phyloP scores from a whole-genome alignment of 2,888 invertebrate species.

The Apotomis capreana region DNA sequence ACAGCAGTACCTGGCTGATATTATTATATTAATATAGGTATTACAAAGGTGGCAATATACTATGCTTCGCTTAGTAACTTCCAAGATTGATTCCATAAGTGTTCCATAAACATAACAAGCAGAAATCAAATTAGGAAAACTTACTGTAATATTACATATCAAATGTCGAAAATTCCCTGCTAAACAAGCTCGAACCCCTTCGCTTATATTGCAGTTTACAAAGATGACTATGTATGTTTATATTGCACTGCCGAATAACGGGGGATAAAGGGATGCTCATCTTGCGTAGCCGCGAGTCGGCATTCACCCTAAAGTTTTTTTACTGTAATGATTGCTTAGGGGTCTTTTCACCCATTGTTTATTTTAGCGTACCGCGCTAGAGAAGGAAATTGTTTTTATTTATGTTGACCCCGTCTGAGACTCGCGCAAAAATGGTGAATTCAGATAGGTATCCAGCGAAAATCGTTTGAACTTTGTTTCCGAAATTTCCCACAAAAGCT shows the following conservation, averaged over 20 bases:
- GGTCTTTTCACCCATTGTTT: slow-evolving; percentile 70
- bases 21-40: too few relatives aligned
- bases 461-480: slow-evolving; percentile 9
- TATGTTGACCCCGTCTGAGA: slow-evolving; percentile 30
- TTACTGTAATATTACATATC: neutral
- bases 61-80: neutral
- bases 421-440: slow-evolving; percentile 9
- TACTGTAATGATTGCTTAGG: slow-evolving; percentile 67
- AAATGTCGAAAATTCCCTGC: neutral
- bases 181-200: slow-evolving; percentile 11
- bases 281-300: slow-evolving; percentile 51
- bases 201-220: slow-evolving; percentile 31
- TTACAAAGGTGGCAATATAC: too few relatives aligned
- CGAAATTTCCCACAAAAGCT: slow-evolving; percentile 6
- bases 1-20: too few relatives aligned
- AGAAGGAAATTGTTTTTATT: slow-evolving; percentile 53
- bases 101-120: too few relatives aligned
- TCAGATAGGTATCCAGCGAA: slow-evolving; percentile 8
- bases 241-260: slow-evolving; percentile 47
- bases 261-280: slow-evolving; percentile 65
- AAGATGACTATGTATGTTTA: slow-evolving; percentile 35
- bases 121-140: too few relatives aligned
- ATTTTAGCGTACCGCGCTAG: slow-evolving; percentile 58
- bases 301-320: slow-evolving; percentile 62
- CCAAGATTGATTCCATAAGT: neutral